These are phyloP conservation scores for Chaenogobius annularis DNA, from an alignment of 2,113 vertebrate genomes.

Conservation along the genomic window DNA sequence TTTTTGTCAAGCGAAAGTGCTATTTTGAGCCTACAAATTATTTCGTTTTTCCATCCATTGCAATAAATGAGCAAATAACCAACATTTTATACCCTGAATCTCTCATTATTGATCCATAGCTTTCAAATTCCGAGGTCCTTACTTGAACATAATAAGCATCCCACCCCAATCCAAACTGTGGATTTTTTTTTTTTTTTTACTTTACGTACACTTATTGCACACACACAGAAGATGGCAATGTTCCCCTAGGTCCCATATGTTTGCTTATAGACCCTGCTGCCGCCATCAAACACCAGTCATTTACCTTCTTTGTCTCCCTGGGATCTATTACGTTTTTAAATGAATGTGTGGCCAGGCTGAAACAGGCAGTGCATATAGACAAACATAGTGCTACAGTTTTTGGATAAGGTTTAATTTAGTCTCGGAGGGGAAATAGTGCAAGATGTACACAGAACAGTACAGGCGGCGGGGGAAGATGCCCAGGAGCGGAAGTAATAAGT, in stretches of 20 bases:
- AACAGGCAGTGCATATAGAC: neutral
- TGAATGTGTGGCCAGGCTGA: constrained; percentile 11
- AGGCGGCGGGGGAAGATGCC: neutral
- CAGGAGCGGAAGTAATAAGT: neutral
- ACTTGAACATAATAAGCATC: neutral
- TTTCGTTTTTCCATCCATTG: too few species aligned
- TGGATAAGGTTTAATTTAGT: neutral
- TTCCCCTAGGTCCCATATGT: neutral
- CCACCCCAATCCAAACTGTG: neutral
- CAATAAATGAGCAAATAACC: too few species aligned
- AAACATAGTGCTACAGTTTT: neutral
- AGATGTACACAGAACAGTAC: neutral
- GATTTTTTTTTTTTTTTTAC: neutral
- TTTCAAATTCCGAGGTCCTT: neutral
- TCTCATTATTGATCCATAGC: too few species aligned
- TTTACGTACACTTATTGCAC: neutral
- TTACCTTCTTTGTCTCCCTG: constrained; percentile 13
- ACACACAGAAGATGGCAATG: neutral
- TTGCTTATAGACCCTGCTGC: neutral
- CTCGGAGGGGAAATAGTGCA: neutral
- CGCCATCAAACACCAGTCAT: constrained; percentile 11
- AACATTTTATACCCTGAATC: too few species aligned
- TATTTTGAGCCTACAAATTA: too few species aligned
- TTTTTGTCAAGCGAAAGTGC: too few species aligned
- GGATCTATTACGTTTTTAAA: constrained; percentile 20